Conservation (phyloP, 2,113 vertebrate species). For the Spilogale gracilis region DNA sequence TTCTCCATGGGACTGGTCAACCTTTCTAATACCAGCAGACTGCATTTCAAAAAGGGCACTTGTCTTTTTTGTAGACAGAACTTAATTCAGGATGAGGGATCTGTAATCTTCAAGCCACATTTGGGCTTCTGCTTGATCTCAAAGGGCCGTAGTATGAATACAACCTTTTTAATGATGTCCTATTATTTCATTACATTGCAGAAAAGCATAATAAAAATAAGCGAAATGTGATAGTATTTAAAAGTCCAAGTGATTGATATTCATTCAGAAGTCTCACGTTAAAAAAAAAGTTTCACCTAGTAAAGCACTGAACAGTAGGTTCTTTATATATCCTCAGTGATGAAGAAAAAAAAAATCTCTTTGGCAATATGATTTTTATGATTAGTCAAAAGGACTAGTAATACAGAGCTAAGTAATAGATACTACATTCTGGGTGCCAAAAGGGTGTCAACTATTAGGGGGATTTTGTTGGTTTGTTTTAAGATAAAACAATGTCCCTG, state of each 20-base stretch:
- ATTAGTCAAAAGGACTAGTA: conserved; percentile 11
- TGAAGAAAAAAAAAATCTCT: neutral
- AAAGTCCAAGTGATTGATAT: neutral
- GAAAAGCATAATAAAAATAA: neutral
- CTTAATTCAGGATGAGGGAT: neutral
- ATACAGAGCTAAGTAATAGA: neutral
- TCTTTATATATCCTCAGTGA: neutral
- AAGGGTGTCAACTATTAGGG: neutral
- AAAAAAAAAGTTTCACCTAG: neutral
- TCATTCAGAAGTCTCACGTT: neutral
- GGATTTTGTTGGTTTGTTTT: neutral
- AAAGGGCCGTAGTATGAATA: neutral
- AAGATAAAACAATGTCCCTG: neutral
- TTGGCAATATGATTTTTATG: neutral
- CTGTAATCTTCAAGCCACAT: neutral
- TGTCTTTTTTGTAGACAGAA: neutral
- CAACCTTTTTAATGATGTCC: neutral
- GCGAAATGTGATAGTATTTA: neutral
- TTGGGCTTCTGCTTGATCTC: neutral
- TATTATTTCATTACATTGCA: neutral
- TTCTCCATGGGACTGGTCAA: neutral
- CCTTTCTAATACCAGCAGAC: neutral
- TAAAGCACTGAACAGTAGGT: neutral
- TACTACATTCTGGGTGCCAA: neutral
- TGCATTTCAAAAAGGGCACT: neutral